phyloP scores from a whole-genome alignment of 2,797 vertebrate genomes.

The Hypotaenidia philippensis region DNA sequence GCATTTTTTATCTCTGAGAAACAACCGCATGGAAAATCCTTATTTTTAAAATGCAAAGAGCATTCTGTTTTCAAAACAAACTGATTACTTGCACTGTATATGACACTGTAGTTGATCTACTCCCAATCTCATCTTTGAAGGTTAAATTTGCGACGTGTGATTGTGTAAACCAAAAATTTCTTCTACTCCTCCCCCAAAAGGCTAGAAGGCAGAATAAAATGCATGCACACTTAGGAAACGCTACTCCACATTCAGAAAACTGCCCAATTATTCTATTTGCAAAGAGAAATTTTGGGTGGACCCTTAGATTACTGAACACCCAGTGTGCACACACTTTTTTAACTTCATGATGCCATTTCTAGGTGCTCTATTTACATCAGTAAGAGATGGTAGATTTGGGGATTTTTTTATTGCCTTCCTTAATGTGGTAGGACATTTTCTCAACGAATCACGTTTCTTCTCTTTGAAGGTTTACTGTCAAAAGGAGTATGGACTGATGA shows the following conservation, averaged over 20 bases:
- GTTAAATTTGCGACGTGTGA: neutral
- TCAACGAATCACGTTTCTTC: neutral
- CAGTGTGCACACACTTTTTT: accelerated
- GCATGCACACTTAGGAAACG: neutral
- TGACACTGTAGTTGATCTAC: neutral
- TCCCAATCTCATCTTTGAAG: neutral
- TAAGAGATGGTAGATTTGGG: neutral
- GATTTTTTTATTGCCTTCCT: neutral
- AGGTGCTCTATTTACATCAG: neutral
- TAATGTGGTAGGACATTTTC: neutral
- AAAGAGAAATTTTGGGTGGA: neutral
- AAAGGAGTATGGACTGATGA: neutral
- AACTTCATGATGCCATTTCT: neutral
- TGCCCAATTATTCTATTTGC: neutral
- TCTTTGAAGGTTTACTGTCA: neutral
- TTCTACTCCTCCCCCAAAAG: neutral
- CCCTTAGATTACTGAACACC: neutral
- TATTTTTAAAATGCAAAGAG: neutral
- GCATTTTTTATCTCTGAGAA: neutral
- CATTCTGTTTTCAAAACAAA: neutral
- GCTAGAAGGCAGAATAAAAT: neutral
- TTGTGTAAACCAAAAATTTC: neutral
- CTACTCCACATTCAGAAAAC: neutral
- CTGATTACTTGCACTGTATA: neutral
- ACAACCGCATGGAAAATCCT: neutral